Evolutionary conservation across 2,113 vertebrate genomes (phyloP).

Genomic region (Candoia aspera): DNA sequence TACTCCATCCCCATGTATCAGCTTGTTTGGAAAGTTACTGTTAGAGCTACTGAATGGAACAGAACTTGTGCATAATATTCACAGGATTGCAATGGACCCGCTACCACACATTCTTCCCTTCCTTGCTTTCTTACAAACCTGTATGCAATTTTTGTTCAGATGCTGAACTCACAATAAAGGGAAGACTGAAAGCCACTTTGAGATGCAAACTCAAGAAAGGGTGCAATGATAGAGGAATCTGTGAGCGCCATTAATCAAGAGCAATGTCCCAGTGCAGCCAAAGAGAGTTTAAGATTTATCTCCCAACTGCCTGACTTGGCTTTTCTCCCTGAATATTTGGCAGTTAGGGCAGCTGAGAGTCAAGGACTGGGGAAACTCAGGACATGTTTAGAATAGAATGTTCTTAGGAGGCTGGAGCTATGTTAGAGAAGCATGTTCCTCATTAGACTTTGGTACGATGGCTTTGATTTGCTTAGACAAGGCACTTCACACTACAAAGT

Average conservation of each 20-base stretch:
- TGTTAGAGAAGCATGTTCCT: constrained; percentile 44
- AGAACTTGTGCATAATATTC: background rate
- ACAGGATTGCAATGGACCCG: background rate
- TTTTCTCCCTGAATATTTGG: constrained; percentile 61
- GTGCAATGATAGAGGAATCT: constrained; percentile 49
- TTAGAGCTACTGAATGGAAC: background rate
- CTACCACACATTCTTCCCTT: background rate
- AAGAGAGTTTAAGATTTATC: constrained; percentile 64
- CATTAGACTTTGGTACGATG: background rate
- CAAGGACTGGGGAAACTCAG: constrained; percentile 47
- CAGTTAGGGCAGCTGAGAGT: constrained; percentile 37
- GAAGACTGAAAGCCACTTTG: constrained; percentile 12
- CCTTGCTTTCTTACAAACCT: background rate
- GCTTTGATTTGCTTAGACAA: background rate
- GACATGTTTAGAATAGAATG: constrained; percentile 13
- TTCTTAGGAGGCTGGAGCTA: background rate
- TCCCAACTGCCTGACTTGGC: constrained; percentile 68
- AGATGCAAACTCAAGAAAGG: background rate
- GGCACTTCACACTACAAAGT: background rate
- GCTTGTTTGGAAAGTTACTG: background rate
- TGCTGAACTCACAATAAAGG: constrained; percentile 18
- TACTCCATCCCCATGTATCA: background rate
- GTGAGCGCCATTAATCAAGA: constrained; percentile 66
- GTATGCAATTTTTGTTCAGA: constrained; percentile 28
- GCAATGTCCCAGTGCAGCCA: constrained; percentile 51